Evolutionary conservation across 2,888 invertebrate genomes (phyloP), one percentile per base, ranked within the genome.

Genomic region (Lasius fuliginosus): DNA sequence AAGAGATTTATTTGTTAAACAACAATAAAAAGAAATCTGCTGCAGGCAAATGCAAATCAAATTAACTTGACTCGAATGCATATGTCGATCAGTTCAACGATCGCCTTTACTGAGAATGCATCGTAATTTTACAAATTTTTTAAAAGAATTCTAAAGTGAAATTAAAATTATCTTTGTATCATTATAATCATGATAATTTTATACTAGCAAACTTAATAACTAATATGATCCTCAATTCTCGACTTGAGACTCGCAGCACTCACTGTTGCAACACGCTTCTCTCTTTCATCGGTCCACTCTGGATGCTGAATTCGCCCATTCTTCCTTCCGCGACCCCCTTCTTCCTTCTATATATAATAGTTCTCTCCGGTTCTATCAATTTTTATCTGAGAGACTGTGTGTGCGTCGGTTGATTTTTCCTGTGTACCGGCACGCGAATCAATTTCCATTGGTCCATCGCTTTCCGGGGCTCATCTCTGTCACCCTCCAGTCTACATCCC

Each of bases 371-470:
- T 79, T 69, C 69, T 49, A 46, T 79, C 79, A 79, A 69, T 79
- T 79, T 69, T 79, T 9, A 69, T 69, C 79, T 69, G 60, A 69
- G 67, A 79, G 69, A 46, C n/a, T 15, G 53, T 23, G 49, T 23
- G 75, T 36, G 58, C 69, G 62, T 67, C 65, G 86, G 83, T 85
- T 69, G 81, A 83, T 82, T 82, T 85, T 77, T 71, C 79, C 79
- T 83, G 81, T 65, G 53, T 82, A 71, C 46, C 85, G 76, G 68
- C 69, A 62, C 60, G 69, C 86, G 53, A 79, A 67, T 71, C 88
- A 89, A 89, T 89, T 89, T 86, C 84, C 88, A 89, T 88, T 83
- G 84, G 84, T 84, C 81, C 86, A 46, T 75, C 69, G 74, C 71
- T 76, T 76, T 69, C 69, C 73, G 75, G 62, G 58, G 68, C 58